A percentile compares a stretch with the other conserved stretches of the same genome.
These are phyloP conservation scores for Doryteuthis pealeii DNA, from an alignment of 1,140 invertebrate genomes.

Conservation along the genomic window DNA sequence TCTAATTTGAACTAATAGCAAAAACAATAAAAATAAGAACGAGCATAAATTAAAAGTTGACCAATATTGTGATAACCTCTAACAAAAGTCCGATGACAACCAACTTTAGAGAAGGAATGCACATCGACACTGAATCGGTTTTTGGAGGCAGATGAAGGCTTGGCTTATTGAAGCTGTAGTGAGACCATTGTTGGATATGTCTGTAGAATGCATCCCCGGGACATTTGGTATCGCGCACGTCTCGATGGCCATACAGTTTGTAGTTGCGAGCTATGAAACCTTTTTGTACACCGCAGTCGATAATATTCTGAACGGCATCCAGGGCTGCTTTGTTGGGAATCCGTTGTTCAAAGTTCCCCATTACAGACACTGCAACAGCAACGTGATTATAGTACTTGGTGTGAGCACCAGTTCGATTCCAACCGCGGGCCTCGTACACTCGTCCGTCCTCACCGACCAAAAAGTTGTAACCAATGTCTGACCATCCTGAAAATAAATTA, in stretches of 20 bases:
- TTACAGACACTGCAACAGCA: conserved; percentile 47
- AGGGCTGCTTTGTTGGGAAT: conserved; percentile 58
- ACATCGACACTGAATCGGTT: background rate
- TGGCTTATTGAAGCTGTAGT: conserved; percentile 37
- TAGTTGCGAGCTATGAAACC: conserved; percentile 58
- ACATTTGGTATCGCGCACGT: conserved; percentile 59
- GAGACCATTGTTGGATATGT: conserved; percentile 63
- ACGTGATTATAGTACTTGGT: conserved; percentile 68
- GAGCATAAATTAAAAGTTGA: no score
- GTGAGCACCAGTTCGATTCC: conserved; percentile 70
- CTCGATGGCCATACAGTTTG: conserved; percentile 62
- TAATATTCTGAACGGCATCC: conserved; percentile 57
- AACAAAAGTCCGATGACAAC: no score
- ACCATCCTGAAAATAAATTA: conserved; percentile 64
- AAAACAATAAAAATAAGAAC: no score
- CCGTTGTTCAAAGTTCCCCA: conserved; percentile 38
- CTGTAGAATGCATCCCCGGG: conserved; percentile 64
- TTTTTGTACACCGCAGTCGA: conserved; percentile 56
- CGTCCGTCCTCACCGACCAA: conserved; percentile 74
- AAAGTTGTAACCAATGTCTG: conserved; percentile 75
- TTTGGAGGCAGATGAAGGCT: background rate
- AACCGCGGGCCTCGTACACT: conserved; percentile 76
- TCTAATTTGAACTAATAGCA: no score
- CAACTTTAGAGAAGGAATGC: no score
- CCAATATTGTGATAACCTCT: no score